phyloP scores from a whole-genome alignment of 2,113 vertebrate genomes.

The Marcusenius ussheri region DNA sequence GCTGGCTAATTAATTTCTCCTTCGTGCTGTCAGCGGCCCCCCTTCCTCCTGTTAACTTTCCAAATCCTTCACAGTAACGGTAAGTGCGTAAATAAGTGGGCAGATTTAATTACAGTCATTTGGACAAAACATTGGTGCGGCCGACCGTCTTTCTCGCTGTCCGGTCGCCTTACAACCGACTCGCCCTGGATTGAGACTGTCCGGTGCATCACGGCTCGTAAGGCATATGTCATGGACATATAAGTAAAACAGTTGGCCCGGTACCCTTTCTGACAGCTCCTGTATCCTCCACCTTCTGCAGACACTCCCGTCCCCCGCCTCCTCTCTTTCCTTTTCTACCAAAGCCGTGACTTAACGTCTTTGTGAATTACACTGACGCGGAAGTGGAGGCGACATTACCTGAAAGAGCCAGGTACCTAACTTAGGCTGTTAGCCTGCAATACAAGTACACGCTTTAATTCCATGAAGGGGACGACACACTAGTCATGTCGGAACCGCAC shows the following conservation, averaged over 20 bases:
- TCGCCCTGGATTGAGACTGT: conserved; percentile 27
- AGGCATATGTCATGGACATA: neutral
- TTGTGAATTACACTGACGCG: neutral
- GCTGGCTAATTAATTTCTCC: neutral
- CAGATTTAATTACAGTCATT: neutral
- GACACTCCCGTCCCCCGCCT: neutral
- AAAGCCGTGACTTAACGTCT: neutral
- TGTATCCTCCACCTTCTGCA: neutral
- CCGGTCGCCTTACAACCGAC: conserved; percentile 29
- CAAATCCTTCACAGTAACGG: neutral
- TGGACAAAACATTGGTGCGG: neutral
- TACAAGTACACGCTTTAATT: neutral
- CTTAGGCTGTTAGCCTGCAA: neutral
- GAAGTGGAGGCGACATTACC: neutral
- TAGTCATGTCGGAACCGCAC: conserved; percentile 56
- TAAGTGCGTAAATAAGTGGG: neutral
- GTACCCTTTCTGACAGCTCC: neutral
- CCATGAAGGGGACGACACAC: neutral
- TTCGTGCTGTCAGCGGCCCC: neutral
- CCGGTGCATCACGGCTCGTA: conserved; percentile 35
- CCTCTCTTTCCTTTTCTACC: neutral
- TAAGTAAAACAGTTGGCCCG: neutral
- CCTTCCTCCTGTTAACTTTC: neutral
- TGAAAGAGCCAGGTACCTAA: neutral
- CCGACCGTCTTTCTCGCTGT: conserved; percentile 23